Percentiles rank a stretch among this genome's conserved stretches.
Evolutionary conservation across 2,797 vertebrate genomes (phyloP).

Genomic region (Sciaenops ocellatus): DNA sequence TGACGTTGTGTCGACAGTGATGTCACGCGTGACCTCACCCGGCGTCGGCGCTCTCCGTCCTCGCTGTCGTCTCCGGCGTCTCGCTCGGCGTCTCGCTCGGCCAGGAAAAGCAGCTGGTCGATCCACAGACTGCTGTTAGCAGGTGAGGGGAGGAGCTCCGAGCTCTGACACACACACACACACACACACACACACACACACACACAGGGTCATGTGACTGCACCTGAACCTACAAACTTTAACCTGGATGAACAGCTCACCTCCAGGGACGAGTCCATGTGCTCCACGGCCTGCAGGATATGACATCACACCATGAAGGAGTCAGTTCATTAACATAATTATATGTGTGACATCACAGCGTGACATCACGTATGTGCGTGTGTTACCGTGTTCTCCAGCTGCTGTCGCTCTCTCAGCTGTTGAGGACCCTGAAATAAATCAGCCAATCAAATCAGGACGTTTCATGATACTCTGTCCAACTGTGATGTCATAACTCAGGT

Average conservation of each 20-base stretch:
- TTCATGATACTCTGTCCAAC: too few relatives aligned
- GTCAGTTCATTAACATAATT: too few relatives aligned
- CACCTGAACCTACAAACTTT: not conserved
- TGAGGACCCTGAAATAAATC: slow-evolving; percentile 24
- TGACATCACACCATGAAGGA: slow-evolving; percentile 25
- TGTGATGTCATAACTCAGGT: not conserved
- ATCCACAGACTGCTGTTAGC: slow-evolving; percentile 20
- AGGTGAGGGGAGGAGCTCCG: slow-evolving; percentile 13
- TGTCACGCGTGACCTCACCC: slow-evolving; percentile 37
- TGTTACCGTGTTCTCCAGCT: slow-evolving; percentile 47
- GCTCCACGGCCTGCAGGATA: slow-evolving; percentile 51
- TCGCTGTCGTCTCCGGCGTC: slow-evolving; percentile 5
- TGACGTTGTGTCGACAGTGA: not conserved
- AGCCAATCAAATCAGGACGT: too few relatives aligned
- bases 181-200: not conserved
- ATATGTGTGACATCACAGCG: not conserved
- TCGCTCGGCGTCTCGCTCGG: not conserved
- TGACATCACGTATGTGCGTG: slow-evolving; percentile 26
- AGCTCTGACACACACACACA: slow-evolving; percentile 15
- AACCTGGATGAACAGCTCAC: slow-evolving; percentile 19
- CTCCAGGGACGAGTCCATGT: slow-evolving; percentile 46
- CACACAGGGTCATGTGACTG: not conserved
- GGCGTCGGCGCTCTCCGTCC: slow-evolving; percentile 6
- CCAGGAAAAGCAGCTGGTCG: slow-evolving; percentile 27
- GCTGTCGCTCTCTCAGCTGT: not conserved